Evolutionary conservation across 2,888 invertebrate species (phyloP).

Genomic region (Petrolisthes cinctipes): DNA sequence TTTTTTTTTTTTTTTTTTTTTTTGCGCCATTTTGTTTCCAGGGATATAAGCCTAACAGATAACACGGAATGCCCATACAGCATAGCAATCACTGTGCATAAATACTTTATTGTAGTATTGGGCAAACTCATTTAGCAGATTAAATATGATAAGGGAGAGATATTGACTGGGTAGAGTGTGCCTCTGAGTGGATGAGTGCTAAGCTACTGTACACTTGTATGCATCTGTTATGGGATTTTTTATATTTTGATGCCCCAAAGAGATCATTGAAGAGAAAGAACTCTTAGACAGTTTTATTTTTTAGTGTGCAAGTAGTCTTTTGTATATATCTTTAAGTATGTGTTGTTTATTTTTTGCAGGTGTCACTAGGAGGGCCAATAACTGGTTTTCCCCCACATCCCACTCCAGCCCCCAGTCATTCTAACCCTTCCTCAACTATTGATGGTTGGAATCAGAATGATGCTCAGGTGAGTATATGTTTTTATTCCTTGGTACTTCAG

Average conservation of each 20-base stretch:
- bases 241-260: background rate
- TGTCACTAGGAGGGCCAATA: conserved; percentile 58
- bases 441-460: conserved; percentile 64
- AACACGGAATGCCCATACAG: no score
- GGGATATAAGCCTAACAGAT: no score
- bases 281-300: background rate
- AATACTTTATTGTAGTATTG: no score
- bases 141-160: no score
- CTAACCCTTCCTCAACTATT: conserved; percentile 51
- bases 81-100: no score
- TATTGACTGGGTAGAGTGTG: no score
- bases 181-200: background rate
- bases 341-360: conserved; percentile 33
- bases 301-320: background rate
- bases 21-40: no score
- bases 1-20: no score
- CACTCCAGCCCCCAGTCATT: conserved; percentile 56
- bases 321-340: background rate
- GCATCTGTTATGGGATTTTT: background rate
- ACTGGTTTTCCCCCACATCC: conserved; percentile 58
- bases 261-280: background rate
- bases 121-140: no score
- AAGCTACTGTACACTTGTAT: background rate
- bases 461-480: conserved; percentile 53
- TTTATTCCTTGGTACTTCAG: background rate